A percentile compares a stretch with the other conserved stretches of the same genome.
These are phyloP conservation scores for Lepidonotus clava DNA, from an alignment of 2,888 invertebrate species.

Conservation along the genomic window DNA sequence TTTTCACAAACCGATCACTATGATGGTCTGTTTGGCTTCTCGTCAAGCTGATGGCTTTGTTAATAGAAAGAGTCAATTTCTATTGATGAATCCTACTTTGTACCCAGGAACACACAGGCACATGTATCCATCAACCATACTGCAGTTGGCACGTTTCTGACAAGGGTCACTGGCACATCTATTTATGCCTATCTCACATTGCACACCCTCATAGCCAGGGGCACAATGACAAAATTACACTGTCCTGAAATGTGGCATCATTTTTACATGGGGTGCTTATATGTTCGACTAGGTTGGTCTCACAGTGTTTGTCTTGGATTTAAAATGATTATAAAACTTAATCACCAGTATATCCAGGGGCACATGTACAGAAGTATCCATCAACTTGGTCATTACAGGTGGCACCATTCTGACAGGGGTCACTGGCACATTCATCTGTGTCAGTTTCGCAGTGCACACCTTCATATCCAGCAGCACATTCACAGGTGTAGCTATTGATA, in stretches of 20 bases:
- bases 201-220: too few relatives aligned
- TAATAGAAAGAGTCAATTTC: too few relatives aligned
- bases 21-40: too few relatives aligned
- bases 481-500: constrained; percentile 3
- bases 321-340: too few relatives aligned
- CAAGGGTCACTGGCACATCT: constrained; percentile 24
- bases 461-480: constrained; percentile 23
- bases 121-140: constrained; percentile 1
- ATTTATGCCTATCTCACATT: constrained; percentile 12
- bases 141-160: constrained; percentile 56
- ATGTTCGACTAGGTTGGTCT: too few relatives aligned
- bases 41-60: too few relatives aligned
- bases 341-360: constrained; percentile 5
- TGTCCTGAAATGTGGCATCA: too few relatives aligned
- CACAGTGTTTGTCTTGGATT: too few relatives aligned
- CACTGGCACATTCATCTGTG: constrained; percentile 31
- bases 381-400: constrained; percentile 84
- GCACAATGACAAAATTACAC: too few relatives aligned
- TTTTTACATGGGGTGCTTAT: too few relatives aligned
- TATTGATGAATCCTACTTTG: too few relatives aligned
- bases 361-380: constrained; percentile 60
- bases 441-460: neutral
- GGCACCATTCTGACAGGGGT: constrained; percentile 88
- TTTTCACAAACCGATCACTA: too few relatives aligned
- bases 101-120: constrained; percentile 26